Conservation (phyloP, 2,797 vertebrate genomes). For the Selene dorsalis region DNA sequence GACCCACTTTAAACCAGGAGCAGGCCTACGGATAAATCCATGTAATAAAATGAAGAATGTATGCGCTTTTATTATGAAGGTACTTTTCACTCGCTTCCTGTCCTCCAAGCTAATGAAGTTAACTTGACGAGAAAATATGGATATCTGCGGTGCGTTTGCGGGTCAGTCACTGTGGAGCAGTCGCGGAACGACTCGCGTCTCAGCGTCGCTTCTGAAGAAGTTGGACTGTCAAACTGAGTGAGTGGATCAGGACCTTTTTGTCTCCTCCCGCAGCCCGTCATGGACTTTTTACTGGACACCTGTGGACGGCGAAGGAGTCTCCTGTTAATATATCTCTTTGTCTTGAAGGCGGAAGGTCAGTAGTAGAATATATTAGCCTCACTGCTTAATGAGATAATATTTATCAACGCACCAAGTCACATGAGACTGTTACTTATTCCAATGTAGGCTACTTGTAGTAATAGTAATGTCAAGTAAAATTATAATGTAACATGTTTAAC, state of each 20-base stretch:
- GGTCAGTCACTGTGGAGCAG: background rate
- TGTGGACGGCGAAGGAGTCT: slow-evolving; percentile 14
- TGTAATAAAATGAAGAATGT: background rate
- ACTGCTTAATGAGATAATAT: slow-evolving; percentile 31
- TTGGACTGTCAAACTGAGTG: background rate
- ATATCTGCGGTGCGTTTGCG: background rate
- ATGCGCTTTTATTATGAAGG: background rate
- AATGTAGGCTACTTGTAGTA: no score
- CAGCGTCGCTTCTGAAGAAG: accelerated
- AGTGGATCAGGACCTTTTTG: background rate
- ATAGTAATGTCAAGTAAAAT: background rate
- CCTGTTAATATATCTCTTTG: slow-evolving; percentile 41
- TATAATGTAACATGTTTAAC: background rate
- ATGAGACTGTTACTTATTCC: background rate
- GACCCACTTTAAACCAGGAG: no score
- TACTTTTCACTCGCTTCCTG: background rate
- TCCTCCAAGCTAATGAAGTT: background rate
- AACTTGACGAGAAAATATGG: background rate
- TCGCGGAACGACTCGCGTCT: background rate
- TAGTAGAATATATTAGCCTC: slow-evolving; percentile 9
- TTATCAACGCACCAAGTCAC: slow-evolving; percentile 28
- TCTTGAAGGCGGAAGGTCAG: slow-evolving; percentile 65
- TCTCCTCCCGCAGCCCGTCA: background rate
- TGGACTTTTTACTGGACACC: slow-evolving; percentile 46
- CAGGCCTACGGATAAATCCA: no score